phyloP scores from a whole-genome alignment of 2,797 vertebrate genomes.

The Carcharodon carcharias region DNA sequence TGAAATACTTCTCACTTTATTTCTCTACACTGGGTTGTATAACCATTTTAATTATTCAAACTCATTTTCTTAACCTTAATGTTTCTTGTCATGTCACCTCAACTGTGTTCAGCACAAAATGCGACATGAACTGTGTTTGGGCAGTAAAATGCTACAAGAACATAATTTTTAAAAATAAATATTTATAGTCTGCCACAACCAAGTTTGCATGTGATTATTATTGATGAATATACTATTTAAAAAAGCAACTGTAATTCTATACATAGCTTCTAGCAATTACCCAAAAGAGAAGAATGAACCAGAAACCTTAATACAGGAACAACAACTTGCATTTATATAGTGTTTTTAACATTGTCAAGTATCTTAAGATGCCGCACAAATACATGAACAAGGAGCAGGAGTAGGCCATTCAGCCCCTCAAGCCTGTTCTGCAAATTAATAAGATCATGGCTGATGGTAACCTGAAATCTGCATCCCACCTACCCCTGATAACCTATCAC shows the following conservation, averaged over 20 bases:
- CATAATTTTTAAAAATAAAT: neutral
- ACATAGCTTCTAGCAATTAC: neutral
- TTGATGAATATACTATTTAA: neutral
- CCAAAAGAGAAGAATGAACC: neutral
- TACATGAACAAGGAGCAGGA: too few species aligned
- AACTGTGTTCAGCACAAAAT: neutral
- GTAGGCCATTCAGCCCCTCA: too few species aligned
- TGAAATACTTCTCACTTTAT: neutral
- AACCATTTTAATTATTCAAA: conserved; percentile 1
- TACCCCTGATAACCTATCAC: too few species aligned
- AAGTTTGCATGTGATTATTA: neutral
- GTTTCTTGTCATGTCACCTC: neutral
- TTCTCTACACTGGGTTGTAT: neutral
- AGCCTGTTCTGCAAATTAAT: too few species aligned
- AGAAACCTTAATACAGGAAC: neutral
- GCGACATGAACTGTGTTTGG: neutral
- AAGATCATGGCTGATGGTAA: too few species aligned
- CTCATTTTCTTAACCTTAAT: neutral
- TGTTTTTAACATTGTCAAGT: neutral
- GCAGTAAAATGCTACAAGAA: neutral
- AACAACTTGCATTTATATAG: neutral
- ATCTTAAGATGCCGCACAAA: too few species aligned
- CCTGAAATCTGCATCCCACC: too few species aligned
- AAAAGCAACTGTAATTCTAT: neutral
- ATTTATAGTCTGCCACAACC: neutral